Evolutionary conservation across 2,888 invertebrate genomes (phyloP).

Genomic region (Catotricha subobsoleta): DNA sequence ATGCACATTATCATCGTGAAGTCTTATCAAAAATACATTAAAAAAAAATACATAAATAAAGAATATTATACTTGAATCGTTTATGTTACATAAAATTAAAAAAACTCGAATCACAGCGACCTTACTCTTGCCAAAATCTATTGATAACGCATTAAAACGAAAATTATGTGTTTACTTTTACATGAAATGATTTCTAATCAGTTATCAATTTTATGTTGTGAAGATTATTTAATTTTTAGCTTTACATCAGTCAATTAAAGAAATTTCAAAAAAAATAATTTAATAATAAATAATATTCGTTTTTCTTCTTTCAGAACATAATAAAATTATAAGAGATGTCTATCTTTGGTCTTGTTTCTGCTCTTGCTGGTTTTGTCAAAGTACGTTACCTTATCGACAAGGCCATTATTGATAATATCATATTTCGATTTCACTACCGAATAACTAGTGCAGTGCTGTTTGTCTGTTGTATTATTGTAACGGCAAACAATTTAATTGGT

Average conservation of each 20-base stretch:
- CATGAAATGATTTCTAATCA: too few species aligned
- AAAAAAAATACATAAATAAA: too few species aligned
- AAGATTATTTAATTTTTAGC: too few species aligned
- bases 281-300: neutral
- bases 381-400: conserved; percentile 76
- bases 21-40: too few species aligned
- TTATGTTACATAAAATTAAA: too few species aligned
- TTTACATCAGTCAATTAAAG: neutral
- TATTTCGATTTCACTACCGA: conserved; percentile 75
- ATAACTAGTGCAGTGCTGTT: conserved; percentile 74
- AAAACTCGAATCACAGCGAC: too few species aligned
- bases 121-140: too few species aligned
- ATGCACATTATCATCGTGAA: too few species aligned
- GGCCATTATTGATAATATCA: conserved; percentile 77
- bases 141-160: too few species aligned
- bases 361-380: conserved; percentile 79
- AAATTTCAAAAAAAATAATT: neutral
- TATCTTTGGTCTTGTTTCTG: conserved; percentile 67
- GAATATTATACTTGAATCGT: too few species aligned
- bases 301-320: neutral
- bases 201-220: too few species aligned
- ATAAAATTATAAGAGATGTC: conserved; percentile 53
- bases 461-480: conserved; percentile 70
- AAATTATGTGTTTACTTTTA: too few species aligned
- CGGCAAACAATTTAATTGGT: conserved; percentile 82